Conservation (phyloP, 1,140 invertebrate genomes). For the Solen grandis region DNA sequence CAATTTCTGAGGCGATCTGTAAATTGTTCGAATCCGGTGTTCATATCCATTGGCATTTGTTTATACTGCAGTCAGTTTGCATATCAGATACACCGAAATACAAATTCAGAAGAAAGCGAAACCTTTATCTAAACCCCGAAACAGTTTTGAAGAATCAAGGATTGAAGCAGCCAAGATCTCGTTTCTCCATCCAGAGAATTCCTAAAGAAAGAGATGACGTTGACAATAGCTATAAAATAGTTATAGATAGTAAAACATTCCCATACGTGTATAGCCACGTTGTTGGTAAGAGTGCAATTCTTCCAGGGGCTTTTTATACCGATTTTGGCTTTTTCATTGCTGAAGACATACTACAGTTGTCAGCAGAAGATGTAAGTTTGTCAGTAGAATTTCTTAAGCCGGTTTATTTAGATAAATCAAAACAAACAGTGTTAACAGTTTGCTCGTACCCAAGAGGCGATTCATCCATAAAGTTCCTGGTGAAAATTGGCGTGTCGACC, state of each 20-base stretch:
- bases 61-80: not conserved
- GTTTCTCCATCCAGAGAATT: slow-evolving; percentile 10
- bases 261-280: slow-evolving; percentile 50
- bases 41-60: slow-evolving; percentile 46
- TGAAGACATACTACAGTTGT: not conserved
- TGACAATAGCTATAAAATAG: not conserved
- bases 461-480: too few species aligned
- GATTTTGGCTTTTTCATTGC: slow-evolving; percentile 49
- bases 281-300: slow-evolving; percentile 13
- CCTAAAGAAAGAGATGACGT: not conserved
- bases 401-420: not conserved
- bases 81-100: slow-evolving; percentile 1
- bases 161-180: not conserved
- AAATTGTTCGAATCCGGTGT: slow-evolving; percentile 47
- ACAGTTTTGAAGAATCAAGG: slow-evolving; percentile 1
- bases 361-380: not conserved
- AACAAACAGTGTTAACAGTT: not conserved
- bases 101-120: not conserved
- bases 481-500: slow-evolving; percentile 1
- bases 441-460: not conserved
- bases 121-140: not conserved
- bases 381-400: slow-evolving; percentile 37
- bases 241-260: slow-evolving; percentile 18
- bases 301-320: slow-evolving; percentile 49
- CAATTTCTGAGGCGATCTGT: slow-evolving; percentile 18